Evolutionary conservation across 2,888 invertebrate genomes (phyloP), one percentile per base, ranked within the genome.

Genomic region (Hemithea aestivaria): DNA sequence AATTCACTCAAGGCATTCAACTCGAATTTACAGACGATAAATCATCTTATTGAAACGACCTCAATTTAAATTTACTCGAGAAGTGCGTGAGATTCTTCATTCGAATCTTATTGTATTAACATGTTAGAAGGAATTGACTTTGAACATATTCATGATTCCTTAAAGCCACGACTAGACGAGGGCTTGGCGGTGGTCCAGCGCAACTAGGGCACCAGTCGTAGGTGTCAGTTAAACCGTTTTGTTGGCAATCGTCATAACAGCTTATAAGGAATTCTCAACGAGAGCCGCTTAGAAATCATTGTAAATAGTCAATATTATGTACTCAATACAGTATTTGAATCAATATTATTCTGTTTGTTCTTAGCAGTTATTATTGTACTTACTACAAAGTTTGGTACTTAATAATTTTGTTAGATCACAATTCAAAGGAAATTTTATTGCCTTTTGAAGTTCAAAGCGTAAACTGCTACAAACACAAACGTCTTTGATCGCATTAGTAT

Each of bases 181-280:
- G 49, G 63, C 57, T 78, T 84, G 84, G 83, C 84, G 58, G 48
- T 52, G 47, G 64, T 81, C 83, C 84, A 84, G 75, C 62, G 48
- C 56, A 83, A 74, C 67, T 80, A 66, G 83, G 77, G 68, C 82
- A 75, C 61, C 20, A 28, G 21, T 62, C 62, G 69, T 75, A 69
- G 72, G 70, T 75, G 68, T 72, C 73, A 66, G 68, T 63, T 66
- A 62, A 61, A 82, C 78, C 77, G 78, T 82, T 45, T 73, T 75
- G 73, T 76, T 84, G 80, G 83, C 84, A 79, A 70, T 64, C 67
- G 53, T 77, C 72, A 66, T 74, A 75, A 75, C 70, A 73, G 72
- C 66, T 62, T 69, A 65, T 74, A 64, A 63, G 62, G 68, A 67
- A 72, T 75, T 73, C 65, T 54, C 55, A 51, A 53, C 53, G 41